Evolutionary conservation across 1,140 invertebrate species (phyloP), one percentile per base, ranked within the genome.

Genomic region (Camponotus vicinus): DNA sequence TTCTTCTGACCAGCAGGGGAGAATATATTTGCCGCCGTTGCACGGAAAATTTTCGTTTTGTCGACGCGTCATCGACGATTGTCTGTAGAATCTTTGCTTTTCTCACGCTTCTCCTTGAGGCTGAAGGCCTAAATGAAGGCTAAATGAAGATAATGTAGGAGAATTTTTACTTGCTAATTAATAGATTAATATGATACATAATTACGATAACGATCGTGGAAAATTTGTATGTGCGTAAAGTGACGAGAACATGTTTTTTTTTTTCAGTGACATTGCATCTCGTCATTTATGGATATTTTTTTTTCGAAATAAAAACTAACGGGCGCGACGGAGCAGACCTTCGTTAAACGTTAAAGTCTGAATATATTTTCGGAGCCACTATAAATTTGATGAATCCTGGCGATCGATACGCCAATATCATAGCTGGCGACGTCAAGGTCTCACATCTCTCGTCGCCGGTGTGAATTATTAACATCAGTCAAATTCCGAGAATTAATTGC

Each of bases 391-490:
- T 83, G 57, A 49, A 73, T 32, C 40, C 5, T 15, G 0, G 9
- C 69, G 79, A 61, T 83, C 79, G 69, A 82, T 82, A 82, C 40
- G 79, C 67, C 27, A 32, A 61, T 83, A 75, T 82, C 79, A 55
- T 32, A 32, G 8, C 13, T 40, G 77, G 37, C 79, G 27, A 73
- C 67, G 79, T 73, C 79, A 83, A 83, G 79, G 42, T 83, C 69
- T n/a, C 40, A 55, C 67, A 42, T 73, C 45, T 79, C 77, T 79
- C 79, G 79, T 73, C 79, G 69, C 59, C 15, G 37, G 4, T 27
- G 27, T 63, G 34, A 82, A 82, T 83, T 83, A 83, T 83, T 83
- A 73, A 83, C 75, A 83, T 15, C 79, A 73, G 69, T 75, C 79
- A 18, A 69, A 83, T 83, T 83, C 55, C 55, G 69, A 75, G 73